Evolutionary conservation across 2,797 vertebrate genomes (phyloP).

Genomic region (Acrocephalus scirpaceus): DNA sequence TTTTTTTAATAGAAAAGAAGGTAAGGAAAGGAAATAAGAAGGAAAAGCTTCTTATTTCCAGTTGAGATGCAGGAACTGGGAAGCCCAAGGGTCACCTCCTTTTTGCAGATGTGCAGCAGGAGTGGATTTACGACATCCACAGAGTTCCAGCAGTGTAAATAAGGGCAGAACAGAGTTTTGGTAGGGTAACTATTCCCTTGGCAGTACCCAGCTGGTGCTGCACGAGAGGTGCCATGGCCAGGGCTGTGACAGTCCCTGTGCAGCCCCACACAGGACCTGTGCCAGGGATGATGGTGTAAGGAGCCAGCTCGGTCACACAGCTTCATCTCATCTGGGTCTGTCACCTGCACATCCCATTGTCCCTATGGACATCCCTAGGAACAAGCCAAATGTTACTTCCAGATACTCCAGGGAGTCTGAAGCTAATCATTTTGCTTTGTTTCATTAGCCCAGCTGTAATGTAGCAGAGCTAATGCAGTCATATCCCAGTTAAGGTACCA

Average conservation of each 20-base stretch:
- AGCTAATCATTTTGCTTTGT: constrained; percentile 68
- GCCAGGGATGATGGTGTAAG: fast-evolving
- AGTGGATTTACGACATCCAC: neutral
- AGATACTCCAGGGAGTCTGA: constrained; percentile 26
- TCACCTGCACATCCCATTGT: neutral
- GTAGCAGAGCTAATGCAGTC: constrained; percentile 75
- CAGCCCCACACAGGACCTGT: neutral
- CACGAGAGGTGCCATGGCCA: neutral
- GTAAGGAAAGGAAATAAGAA: neutral
- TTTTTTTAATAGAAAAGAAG: neutral
- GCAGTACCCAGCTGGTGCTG: neutral
- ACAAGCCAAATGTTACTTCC: neutral
- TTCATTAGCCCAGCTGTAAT: constrained; percentile 75
- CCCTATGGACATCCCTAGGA: neutral
- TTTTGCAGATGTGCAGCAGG: neutral
- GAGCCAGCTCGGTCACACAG: neutral
- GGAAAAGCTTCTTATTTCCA: neutral
- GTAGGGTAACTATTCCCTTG: neutral
- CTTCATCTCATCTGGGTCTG: neutral
- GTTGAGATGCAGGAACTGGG: neutral
- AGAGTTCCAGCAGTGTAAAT: neutral
- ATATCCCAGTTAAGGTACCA: constrained; percentile 47
- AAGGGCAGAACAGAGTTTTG: neutral
- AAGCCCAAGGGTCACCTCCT: neutral
- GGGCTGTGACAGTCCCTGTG: neutral